Evolutionary conservation across 2,888 invertebrate genomes (phyloP), one percentile per base, ranked within the genome.

Genomic region (Rhopalosiphum nymphaeae): DNA sequence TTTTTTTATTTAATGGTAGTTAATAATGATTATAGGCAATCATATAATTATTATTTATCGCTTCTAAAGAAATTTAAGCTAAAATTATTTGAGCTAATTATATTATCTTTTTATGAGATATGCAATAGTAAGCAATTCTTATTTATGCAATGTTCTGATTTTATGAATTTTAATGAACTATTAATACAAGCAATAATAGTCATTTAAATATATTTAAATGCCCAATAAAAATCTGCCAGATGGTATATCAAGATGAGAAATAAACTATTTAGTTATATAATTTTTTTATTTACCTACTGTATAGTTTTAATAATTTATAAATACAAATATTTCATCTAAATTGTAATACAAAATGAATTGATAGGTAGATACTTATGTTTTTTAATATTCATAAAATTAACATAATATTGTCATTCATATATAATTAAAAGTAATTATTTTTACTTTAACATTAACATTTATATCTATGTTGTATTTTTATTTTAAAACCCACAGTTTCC

Each of bases 11-110:
- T 29, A 61, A 44, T 89, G 44, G 10, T 89, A 57, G 13, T 89
- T 89, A 89, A 44, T 89, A 44, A 57, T 89, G 42, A 89, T 89
- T 56, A 56, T 89, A 26, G 13, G 26, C 57, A 57, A 89, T 89
- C 26, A 57, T 56, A 26, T 57, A 89, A 89, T 89, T 89, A 49
- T 89, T 44, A 89, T 89, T 89, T 89, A 89, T 89, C 44, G 9
- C 29, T 44, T 44, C 29, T 89, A 44, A 57, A 21, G 44, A 89
- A 89, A 89, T 44, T 87, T 87, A 53, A 57, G 29, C 57, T 89
- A 42, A 89, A 89, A n/a, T 36, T 88, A 36, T 87, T 92, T 61
- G 21, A 87, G 67, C 56, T 36, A 94, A 87, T 86, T 42, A 49
- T 61, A 67, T 49, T 56, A 13, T 67, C 36, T 36, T 29, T 85